Conservation (phyloP, 2,797 vertebrate genomes). For the Catamblyrhynchus diadema region DNA sequence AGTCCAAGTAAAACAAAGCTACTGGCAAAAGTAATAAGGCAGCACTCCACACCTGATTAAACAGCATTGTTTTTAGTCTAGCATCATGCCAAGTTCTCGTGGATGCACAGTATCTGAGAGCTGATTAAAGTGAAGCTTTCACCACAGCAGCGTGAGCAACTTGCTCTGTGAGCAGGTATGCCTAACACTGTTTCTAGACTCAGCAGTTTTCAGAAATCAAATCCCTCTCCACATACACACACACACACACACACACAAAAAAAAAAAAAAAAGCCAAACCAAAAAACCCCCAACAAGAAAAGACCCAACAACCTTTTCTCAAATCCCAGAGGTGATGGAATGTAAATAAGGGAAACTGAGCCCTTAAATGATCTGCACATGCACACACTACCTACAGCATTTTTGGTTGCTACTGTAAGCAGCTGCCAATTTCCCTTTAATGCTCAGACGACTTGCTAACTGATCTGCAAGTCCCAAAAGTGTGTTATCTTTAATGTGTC, state of each 20-base stretch:
- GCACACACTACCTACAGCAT: slow-evolving; percentile 54
- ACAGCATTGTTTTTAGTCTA: slow-evolving; percentile 55
- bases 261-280: too few species aligned
- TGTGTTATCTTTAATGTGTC: slow-evolving; percentile 67
- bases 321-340: slow-evolving; percentile 31
- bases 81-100: slow-evolving; percentile 35
- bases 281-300: too few species aligned
- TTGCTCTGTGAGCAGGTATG: background rate
- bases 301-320: background rate
- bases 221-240: background rate
- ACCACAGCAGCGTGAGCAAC: background rate
- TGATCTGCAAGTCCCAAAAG: slow-evolving; percentile 66
- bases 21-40: slow-evolving; percentile 61
- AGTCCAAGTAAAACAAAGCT: slow-evolving; percentile 71
- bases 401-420: slow-evolving; percentile 59
- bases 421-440: slow-evolving; percentile 63
- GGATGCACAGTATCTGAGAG: background rate
- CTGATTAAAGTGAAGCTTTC: background rate
- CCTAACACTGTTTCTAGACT: background rate
- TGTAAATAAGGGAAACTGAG: slow-evolving; percentile 42
- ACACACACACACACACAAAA: too few species aligned
- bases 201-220: background rate
- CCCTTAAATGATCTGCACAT: slow-evolving; percentile 41
- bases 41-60: slow-evolving; percentile 68
- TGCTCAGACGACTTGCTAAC: slow-evolving; percentile 55